Base-by-base conservation (phyloP, 2,113 vertebrate species). In the Atractosteus spatula region DNA sequence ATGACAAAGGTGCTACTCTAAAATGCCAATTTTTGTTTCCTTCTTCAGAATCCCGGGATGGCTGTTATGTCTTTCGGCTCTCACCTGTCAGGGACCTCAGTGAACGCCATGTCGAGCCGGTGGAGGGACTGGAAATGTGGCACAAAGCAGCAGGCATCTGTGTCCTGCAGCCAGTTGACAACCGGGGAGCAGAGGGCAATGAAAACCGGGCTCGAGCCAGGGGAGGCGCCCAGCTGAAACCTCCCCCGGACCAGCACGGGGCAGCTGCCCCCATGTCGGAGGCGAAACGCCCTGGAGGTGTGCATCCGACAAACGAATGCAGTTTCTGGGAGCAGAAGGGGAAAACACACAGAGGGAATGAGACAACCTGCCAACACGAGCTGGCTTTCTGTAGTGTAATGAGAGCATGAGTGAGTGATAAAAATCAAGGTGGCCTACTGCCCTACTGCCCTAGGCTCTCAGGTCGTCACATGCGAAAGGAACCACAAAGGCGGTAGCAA, bases 131-230 rank as follows among this genome's bases (percentile, higher is more conserved):
- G 78, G 84, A 96, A 93, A 65, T 76, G n/a, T 73, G 56, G 0
- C 72, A 71, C 45, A 59, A 71, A 77, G 69, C 77, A 47, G 14
- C 0, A 3, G 7, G 71, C 62, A 57, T 76, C 71, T 0, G 10
- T 7, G n/a, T 64, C 68, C 0, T 2, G 67, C 68, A 84, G 73
- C 0, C 79, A 76, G 82, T 75, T 71, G 0, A 47, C 71, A 0
- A 92, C 67, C 0, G 94, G 94, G 0, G 86, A 89, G 74, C 95
- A 96, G 73, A 96, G 81, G 8, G 91, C 90, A 55, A 92, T 74
- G n/a, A 96, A 92, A 62, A 91, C 80, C 5, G 78, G 13, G 8
- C 62, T 43, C 0, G 5, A 13, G 57, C 41, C 55, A 4, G 78
- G 57, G 57, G 77, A 62, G 5, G 77, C 0, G n/a, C 82, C 64